Base-by-base conservation (phyloP, 1,140 invertebrate species). In the Meloidogyne floridensis region DNA sequence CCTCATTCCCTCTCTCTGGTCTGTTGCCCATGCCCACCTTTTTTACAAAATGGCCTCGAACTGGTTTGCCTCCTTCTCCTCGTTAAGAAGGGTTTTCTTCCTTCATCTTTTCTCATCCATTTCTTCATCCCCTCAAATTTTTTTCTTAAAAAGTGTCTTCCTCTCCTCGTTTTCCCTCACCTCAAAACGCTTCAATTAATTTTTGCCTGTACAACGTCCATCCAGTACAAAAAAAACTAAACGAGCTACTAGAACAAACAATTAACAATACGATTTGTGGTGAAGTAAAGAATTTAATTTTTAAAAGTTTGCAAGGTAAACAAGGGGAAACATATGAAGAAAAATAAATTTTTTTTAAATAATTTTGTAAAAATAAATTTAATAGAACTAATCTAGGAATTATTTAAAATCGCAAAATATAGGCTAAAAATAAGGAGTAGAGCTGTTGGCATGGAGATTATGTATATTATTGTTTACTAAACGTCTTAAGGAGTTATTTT, bases 121-220 rank as follows among this genome's bases (percentile, higher is more conserved):
- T 54, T 54, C 11, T 54, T 54, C 8, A 10, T 54, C 9, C 53
- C 53, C 53, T 54, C 53, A n/a, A 54, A 13, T 54, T 13, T 54
- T 54, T 13, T 54, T 47, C 47, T 11, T 54, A 13, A 59, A 59
- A 59, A 59, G 56, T 59, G 56, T 65, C n/a, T 65, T 18, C 59
- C 59, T 15, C 59, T n/a, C 6, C 15, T n/a, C 59, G n/a, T n/a
- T 65, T 59, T 13, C 10, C n/a, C 59, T 65, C 15, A 65, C 59
- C 59, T 65, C n/a, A 65, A 65, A 65, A 65, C 59, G 59, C 59
- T 65, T 65, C 59, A 65, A 65, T 65, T 65, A 65, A 65, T 65
- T 65, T 65, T 65, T 65, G 59, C 59, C n/a, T 32, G 32, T 32
- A 32, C 32, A 32, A 32, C 59, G 59, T 65, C 59, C 59, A 65